phyloP scores from a whole-genome alignment of 2,113 vertebrate genomes.

The Chaetura pelagica region DNA sequence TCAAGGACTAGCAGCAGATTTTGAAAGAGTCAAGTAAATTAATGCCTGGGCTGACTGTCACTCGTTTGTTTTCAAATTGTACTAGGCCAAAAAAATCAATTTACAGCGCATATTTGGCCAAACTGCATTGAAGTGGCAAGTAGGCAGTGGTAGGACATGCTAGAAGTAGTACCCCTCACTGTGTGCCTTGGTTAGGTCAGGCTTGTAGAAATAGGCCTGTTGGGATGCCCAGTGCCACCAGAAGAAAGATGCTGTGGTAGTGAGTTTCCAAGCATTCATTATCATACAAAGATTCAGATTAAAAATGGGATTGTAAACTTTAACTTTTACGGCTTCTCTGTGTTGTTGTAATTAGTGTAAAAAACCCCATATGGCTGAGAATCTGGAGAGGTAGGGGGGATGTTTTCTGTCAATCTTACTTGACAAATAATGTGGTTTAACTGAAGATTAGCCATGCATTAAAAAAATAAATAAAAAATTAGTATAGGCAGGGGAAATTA shows the following conservation, averaged over 20 bases:
- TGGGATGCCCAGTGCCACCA: not conserved
- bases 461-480: not conserved
- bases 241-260: not conserved
- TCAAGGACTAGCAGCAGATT: not conserved
- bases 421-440: not conserved
- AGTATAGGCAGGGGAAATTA: not conserved
- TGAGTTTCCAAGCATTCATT: not conserved
- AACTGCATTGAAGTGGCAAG: not conserved
- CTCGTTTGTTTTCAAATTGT: not conserved
- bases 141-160: not conserved
- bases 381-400: rapidly evolving
- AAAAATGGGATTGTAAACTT: rapidly evolving
- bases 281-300: not conserved
- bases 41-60: rapidly evolving
- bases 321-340: not conserved
- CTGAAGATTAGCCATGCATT: not conserved
- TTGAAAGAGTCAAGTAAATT: not conserved
- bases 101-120: not conserved
- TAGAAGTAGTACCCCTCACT: rapidly evolving
- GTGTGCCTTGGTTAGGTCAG: not conserved
- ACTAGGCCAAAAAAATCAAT: not conserved
- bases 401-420: not conserved
- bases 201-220: not conserved
- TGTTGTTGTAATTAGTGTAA: not conserved
- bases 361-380: rapidly evolving